Conservation (phyloP, 2,888 invertebrate species). For the Nowickia ferox region DNA sequence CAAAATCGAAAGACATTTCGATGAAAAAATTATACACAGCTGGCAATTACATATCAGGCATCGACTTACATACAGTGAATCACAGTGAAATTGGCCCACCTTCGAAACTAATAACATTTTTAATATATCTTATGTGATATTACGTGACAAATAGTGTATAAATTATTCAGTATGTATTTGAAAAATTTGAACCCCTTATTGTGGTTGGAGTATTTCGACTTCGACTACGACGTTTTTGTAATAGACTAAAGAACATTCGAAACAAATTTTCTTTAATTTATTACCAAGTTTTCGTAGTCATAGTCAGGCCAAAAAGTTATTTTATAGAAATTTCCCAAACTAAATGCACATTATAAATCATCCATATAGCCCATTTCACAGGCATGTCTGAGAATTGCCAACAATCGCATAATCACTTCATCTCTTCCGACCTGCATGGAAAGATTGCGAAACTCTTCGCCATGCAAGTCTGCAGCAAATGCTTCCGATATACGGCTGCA, state of each 20-base stretch:
- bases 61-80: too few relatives aligned
- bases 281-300: too few relatives aligned
- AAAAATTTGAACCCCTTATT: background rate
- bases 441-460: conserved; percentile 77
- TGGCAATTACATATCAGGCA: too few relatives aligned
- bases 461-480: conserved; percentile 79
- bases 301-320: too few relatives aligned
- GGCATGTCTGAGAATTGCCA: conserved; percentile 79
- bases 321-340: conserved; percentile 70
- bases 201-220: too few relatives aligned
- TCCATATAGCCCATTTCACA: conserved; percentile 80
- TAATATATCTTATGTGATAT: too few relatives aligned
- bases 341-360: conserved; percentile 72
- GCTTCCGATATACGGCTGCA: conserved; percentile 76
- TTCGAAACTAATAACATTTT: too few relatives aligned
- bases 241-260: conserved; percentile 61
- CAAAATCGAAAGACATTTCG: too few relatives aligned
- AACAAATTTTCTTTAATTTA: too few relatives aligned
- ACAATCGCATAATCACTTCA: conserved; percentile 77
- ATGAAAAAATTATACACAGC: too few relatives aligned
- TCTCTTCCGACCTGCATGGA: conserved; percentile 79
- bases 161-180: background rate
- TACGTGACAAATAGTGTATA: too few relatives aligned
- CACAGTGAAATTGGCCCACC: too few relatives aligned
- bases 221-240: background rate